Conservation (phyloP, 2,797 vertebrate genomes). For the Brachyrhaphis roseni region DNA sequence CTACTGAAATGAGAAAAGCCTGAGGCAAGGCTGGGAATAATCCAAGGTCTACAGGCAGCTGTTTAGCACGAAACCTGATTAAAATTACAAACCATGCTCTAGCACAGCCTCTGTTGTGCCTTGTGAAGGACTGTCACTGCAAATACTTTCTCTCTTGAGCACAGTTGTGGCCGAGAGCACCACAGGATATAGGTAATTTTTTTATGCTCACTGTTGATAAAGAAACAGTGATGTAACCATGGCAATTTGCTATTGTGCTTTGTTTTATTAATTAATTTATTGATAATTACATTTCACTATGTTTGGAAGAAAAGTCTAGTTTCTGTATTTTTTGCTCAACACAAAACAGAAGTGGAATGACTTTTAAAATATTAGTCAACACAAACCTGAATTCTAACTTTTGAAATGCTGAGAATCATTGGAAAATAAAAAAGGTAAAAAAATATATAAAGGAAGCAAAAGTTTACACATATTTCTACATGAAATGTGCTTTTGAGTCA, state of each 20-base stretch:
- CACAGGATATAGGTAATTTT: slow-evolving; percentile 44
- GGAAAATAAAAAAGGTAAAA: not conserved
- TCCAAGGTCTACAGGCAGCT: slow-evolving; percentile 78
- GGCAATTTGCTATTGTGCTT: slow-evolving; percentile 20
- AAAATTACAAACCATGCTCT: slow-evolving; percentile 78
- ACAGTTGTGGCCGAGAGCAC: slow-evolving; percentile 33
- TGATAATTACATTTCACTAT: not conserved
- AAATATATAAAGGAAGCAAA: not conserved
- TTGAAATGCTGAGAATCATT: not conserved
- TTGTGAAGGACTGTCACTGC: slow-evolving; percentile 66
- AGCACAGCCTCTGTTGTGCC: slow-evolving; percentile 61
- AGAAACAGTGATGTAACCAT: slow-evolving; percentile 33
- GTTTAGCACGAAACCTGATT: slow-evolving; percentile 81
- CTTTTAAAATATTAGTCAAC: not conserved
- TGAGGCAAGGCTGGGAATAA: slow-evolving; percentile 73
- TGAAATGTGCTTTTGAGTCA: not conserved
- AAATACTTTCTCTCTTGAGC: slow-evolving; percentile 58
- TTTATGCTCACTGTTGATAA: slow-evolving; percentile 33
- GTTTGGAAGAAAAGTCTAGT: not conserved
- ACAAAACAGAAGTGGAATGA: not conserved
- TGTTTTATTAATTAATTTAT: not conserved
- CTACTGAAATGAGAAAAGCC: slow-evolving; percentile 75
- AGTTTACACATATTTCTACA: not conserved
- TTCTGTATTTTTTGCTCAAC: not conserved
- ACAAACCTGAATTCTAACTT: not conserved